Base-by-base conservation (phyloP, 2,113 vertebrate species). In the Xyliphius kryptos region DNA sequence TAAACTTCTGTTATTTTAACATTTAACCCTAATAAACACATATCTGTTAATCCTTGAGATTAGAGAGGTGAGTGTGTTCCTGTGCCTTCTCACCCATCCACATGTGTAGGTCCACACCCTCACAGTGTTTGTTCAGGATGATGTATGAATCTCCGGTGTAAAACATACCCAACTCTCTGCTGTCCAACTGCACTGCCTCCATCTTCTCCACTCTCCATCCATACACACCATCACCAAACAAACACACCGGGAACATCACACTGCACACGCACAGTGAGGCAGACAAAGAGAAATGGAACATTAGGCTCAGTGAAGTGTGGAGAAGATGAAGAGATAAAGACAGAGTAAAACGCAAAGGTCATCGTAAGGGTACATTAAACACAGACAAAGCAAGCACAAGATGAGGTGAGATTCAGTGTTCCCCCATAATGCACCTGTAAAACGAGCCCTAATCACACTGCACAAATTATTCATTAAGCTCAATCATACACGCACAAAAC, bases 121-220 rank as follows among this genome's bases (percentile, higher is more conserved):
- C 67, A 6, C 87, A 84, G 15, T 84, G 80, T 17, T 88, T 95
- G 76, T 85, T 88, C 54, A 97, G 86, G 69, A 94, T 80, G 70
- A 97, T 64, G 8, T 97, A 97, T 0, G 91, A 89, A 5, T 97
- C 93, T 0, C 92, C 92, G 0, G 74, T 84, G 85, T 90, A 97
- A 81, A 97, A 97, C 51, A 85, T 82, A 41, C 93, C 92, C 0
- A 91, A 84, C 1, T 89, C 79, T 17, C 77, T 86, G 61, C 76
- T 68, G 13, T 92, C 89, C 70, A 97, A 87, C 0, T 88, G 89
- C 8, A 90, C 92, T 68, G 92, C 81, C 61, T 92, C 89, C 58
- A 95, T 87, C 60, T 91, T 86, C 79, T 97, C 94, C 0, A 97
- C 83, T 5, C 91, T 86, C 94, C 94, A 97, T 43, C 92, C 84